phyloP scores from a whole-genome alignment of 2,797 vertebrate genomes.

The Discoglossus pictus region DNA sequence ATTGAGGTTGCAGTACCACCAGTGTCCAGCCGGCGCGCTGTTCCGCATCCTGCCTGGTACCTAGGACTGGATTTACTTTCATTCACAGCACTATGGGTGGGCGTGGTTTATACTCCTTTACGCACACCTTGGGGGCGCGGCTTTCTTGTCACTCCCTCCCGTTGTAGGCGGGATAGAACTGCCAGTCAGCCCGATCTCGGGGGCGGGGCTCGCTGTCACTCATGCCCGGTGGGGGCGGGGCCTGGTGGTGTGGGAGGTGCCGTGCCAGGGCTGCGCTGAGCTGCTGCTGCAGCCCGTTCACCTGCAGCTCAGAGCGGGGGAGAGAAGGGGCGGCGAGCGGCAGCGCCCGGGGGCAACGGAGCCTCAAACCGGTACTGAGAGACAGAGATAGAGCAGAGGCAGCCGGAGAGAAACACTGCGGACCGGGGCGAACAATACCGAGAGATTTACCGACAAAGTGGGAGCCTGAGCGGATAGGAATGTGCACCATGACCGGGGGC shows the following conservation, averaged over 20 bases:
- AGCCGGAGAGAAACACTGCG: constrained; percentile 40
- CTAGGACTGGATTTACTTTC: background rate
- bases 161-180: background rate
- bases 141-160: background rate
- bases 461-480: constrained; percentile 17
- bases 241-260: constrained; percentile 12
- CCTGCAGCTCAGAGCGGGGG: constrained; percentile 83
- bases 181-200: background rate
- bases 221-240: background rate
- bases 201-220: background rate
- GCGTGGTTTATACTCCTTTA: constrained; percentile 17
- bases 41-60: background rate
- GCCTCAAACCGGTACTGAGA: constrained; percentile 15
- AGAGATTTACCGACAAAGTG: too few species aligned
- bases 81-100: constrained; percentile 3
- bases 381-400: constrained; percentile 10
- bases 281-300: constrained; percentile 83
- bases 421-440: too few species aligned
- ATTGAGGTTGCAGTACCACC: background rate
- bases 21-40: constrained; percentile 1
- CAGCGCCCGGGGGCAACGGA: constrained; percentile 45
- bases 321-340: constrained; percentile 57
- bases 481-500: constrained; percentile 40
- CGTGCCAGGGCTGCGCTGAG: constrained; percentile 69
- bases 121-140: background rate